phyloP scores from a whole-genome alignment of 2,797 vertebrate genomes.

The Hirundo rustica region DNA sequence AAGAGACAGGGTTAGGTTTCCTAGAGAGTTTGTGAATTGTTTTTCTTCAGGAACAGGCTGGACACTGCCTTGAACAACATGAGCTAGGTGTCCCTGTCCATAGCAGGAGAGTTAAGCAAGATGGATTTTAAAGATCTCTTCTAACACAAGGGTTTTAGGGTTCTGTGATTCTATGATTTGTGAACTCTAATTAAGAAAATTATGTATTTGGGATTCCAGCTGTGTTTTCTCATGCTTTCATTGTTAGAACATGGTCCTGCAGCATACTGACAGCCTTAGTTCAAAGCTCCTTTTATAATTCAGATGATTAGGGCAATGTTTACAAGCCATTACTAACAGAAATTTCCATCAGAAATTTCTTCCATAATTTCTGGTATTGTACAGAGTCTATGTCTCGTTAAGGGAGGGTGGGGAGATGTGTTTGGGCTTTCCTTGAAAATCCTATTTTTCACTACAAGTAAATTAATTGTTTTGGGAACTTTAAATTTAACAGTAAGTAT shows the following conservation, averaged over 20 bases:
- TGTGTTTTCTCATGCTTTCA: background rate
- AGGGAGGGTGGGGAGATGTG: background rate
- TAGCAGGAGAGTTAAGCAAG: no score
- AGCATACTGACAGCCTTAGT: background rate
- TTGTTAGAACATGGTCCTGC: background rate
- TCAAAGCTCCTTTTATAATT: background rate
- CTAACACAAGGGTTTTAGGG: background rate
- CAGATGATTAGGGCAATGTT: background rate
- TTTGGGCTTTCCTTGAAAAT: background rate
- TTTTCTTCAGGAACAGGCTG: background rate
- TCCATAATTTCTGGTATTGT: background rate
- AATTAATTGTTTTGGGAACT: background rate
- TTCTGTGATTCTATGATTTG: background rate
- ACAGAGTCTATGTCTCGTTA: background rate
- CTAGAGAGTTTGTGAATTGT: background rate
- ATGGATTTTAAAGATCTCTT: background rate
- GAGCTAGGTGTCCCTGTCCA: background rate
- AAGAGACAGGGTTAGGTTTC: background rate
- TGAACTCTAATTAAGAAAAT: background rate
- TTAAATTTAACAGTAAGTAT: background rate
- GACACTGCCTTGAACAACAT: accelerated
- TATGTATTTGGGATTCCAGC: background rate
- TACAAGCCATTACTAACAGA: background rate
- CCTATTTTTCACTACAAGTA: background rate
- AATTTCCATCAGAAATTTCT: background rate